Evolutionary conservation across 2,113 vertebrate genomes (phyloP).

Genomic region (Chloropsis cyanopogon): DNA sequence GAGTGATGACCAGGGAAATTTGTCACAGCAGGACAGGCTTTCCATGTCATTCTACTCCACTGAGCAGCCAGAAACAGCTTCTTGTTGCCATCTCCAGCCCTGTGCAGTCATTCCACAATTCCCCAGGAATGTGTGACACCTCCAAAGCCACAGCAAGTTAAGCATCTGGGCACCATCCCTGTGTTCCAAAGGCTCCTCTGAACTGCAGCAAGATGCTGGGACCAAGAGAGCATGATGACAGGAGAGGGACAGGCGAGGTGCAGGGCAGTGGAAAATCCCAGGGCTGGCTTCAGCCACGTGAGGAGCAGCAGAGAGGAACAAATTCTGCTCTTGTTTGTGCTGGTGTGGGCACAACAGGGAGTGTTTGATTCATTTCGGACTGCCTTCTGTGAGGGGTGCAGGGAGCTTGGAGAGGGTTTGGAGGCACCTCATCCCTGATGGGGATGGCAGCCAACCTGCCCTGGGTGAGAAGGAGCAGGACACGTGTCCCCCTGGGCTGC

Average conservation of each 20-base stretch:
- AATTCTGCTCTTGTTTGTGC: neutral
- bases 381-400: fast-evolving
- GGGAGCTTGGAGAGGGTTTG: neutral
- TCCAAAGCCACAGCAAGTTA: fast-evolving
- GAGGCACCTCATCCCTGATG: neutral
- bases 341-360: neutral
- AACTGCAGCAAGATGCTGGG: neutral
- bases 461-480: neutral
- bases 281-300: neutral
- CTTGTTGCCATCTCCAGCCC: neutral
- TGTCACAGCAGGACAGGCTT: neutral
- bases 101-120: neutral
- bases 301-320: neutral
- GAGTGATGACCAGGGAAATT: neutral
- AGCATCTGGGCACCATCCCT: neutral
- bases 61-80: neutral
- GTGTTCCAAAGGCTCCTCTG: neutral
- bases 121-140: neutral
- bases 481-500: fast-evolving
- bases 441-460: neutral
- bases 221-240: neutral
- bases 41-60: slow-evolving; percentile 6
- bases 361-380: fast-evolving
- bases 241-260: neutral
- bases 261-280: neutral